Conservation (phyloP, 2,797 vertebrate species). For the Halcyon chelicuti region DNA sequence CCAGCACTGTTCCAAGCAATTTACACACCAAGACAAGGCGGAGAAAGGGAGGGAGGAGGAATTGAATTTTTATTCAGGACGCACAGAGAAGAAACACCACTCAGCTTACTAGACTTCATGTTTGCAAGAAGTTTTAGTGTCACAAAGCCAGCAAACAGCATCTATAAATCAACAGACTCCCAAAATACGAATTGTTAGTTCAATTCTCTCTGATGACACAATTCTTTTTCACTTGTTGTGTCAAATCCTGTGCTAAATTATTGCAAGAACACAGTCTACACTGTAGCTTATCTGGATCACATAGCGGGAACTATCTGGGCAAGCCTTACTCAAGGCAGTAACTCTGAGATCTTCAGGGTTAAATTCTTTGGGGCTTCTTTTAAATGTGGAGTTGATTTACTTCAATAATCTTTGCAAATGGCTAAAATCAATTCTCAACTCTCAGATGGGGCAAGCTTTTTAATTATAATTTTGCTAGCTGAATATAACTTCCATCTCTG, state of each 20-base stretch:
- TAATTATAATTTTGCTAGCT: background rate
- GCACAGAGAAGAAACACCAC: background rate
- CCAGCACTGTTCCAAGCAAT: background rate
- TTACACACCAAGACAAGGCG: background rate
- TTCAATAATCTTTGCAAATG: background rate
- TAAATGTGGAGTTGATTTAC: background rate
- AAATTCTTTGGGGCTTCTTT: background rate
- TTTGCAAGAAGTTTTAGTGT: background rate
- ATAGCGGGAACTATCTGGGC: background rate
- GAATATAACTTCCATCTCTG: background rate
- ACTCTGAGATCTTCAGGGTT: background rate
- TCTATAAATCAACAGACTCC: accelerated
- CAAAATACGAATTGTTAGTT: background rate
- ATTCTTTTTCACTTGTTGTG: background rate
- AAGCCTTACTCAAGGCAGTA: background rate
- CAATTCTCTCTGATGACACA: background rate
- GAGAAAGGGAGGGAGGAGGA: background rate
- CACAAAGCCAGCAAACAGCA: background rate
- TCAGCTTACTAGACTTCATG: background rate
- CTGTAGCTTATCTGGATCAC: background rate
- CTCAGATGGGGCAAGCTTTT: background rate
- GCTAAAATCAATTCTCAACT: background rate
- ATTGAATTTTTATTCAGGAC: background rate
- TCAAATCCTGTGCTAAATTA: background rate
- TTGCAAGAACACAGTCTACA: background rate